Base-by-base conservation (phyloP, 1,140 invertebrate genomes). In the Zeugodacus cucurbitae region DNA sequence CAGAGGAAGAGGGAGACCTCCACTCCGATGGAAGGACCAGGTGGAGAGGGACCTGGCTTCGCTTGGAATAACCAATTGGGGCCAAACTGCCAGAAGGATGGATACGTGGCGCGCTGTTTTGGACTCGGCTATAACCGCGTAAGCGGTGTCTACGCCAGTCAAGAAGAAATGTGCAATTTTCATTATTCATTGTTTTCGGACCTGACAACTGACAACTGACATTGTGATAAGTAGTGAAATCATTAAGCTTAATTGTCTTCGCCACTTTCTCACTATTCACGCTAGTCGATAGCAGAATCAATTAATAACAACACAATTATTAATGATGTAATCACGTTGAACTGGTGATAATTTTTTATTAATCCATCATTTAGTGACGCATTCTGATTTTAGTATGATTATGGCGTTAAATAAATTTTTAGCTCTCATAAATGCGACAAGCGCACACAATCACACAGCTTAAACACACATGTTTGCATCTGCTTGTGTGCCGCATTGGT, bases 221-320 rank as follows among this genome's bases (percentile, higher is more conserved):
- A 20, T 6, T 82, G 74, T 82, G 74, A 48, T 48, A 82, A 48
- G 37, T 48, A 82, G 74, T 82, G 74, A 82, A 48, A 82, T 82
- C 37, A 82, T 48, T n/a, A 48, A 48, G 74, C 74, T 48, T 82
- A 48, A 82, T 82, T 82, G 74, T 48, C n/a, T 26, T 14, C 74
- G 74, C 1, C 70, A 44, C 70, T 78, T 44, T 78, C 44, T 78
- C 70, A 78, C 34, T 78, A 37, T 44, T 14, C n/a, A 22, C 29
- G 29, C 29, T 14, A 34, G 10, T 70, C 20, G 34, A 82, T 29
- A 29, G 37, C 44, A 48, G 22, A 26, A 48, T 82, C n/a, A 82
- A 82, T 82, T 82, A 82, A 54, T 54, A 48, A 26, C 44, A 82
- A 10, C 74, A 82, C 74, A 41, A 48, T 82, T 82, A 82, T 82